Base-by-base conservation (phyloP, 2,888 invertebrate species). In the Drepanosiphum platanoidis region DNA sequence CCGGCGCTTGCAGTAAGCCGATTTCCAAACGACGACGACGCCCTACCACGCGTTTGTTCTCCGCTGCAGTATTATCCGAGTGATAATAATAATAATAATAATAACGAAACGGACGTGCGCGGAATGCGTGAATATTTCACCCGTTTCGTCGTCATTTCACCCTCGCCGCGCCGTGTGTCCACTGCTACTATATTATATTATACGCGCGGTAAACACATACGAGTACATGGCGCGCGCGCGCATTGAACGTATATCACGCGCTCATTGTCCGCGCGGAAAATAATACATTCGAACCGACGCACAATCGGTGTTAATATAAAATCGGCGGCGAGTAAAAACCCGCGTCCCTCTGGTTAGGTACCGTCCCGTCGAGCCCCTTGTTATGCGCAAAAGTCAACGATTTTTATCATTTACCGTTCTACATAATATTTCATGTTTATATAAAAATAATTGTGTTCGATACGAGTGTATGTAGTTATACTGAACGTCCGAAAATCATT, bases 41-140 rank as follows among this genome's bases (percentile, higher is more conserved):
- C n/a, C n/a, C n/a, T n/a, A n/a, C n/a, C n/a, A n/a, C n/a, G n/a
- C n/a, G n/a, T n/a, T n/a, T n/a, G n/a, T n/a, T n/a, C n/a, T n/a
- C n/a, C n/a, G n/a, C n/a, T n/a, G n/a, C 58, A n/a, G 58, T 61
- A 42, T 42, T 11, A 42, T 75, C 36, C 36, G 8, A 36, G 58
- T 72, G 42, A 71, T 52, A 75, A 34, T 52, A 52, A 52, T 34
- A 32, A 74, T 52, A 32, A 32, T 52, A 75, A 52, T 52, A 52
- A 34, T 34, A 34, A 74, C 34, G n/a, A 34, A 34, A 75, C n/a
- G 27, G n/a, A 58, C 75, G 75, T 75, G 75, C 34, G 27, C 7
- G 58, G 75, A 75, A 75, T 75, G 34, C 58, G 18, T n/a, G 27
- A 36, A 58, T 36, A 58, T 75, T 58, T 9, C 13, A 15, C 52